Percentiles rank a stretch among this genome's conserved stretches.
phyloP scores from a whole-genome alignment of 2,888 invertebrate genomes.

The Cotesia congregata region DNA sequence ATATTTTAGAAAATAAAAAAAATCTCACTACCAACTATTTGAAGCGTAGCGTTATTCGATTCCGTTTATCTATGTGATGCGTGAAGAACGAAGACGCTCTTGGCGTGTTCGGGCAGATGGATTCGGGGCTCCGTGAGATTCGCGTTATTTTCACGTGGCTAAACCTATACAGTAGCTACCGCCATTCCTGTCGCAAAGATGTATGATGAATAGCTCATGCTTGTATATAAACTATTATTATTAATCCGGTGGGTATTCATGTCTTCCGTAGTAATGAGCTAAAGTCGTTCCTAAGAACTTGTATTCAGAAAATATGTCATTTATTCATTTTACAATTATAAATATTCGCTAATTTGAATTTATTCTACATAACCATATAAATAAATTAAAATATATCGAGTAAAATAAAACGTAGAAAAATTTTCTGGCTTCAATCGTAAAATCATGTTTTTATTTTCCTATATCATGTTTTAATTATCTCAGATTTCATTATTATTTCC shows the following conservation, averaged over 20 bases:
- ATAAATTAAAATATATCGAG: background rate
- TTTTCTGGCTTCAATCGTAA: background rate
- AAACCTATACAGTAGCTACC: conserved; percentile 54
- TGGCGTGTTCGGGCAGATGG: conserved; percentile 58
- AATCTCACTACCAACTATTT: conserved; percentile 40
- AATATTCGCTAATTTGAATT: too few relatives aligned
- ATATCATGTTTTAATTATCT: too few relatives aligned
- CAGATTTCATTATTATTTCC: background rate
- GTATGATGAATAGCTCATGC: conserved; percentile 35
- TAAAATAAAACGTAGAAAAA: background rate
- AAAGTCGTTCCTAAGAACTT: conserved; percentile 29
- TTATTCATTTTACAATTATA: conserved; percentile 21
- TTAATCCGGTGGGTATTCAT: conserved; percentile 19
- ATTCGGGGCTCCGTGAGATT: conserved; percentile 64
- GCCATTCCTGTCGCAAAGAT: conserved; percentile 21
- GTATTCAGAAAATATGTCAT: conserved; percentile 7
- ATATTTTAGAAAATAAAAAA: conserved; percentile 39
- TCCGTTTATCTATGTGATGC: conserved; percentile 49
- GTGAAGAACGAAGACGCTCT: conserved; percentile 43
- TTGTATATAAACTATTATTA: conserved; percentile 25
- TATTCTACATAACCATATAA: too few relatives aligned
- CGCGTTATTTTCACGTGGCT: conserved; percentile 64
- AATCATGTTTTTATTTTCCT: background rate
- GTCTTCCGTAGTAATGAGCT: conserved; percentile 30
- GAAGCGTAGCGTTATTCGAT: conserved; percentile 50